Conservation (phyloP, 2,888 invertebrate genomes). For the Amiota minor region DNA sequence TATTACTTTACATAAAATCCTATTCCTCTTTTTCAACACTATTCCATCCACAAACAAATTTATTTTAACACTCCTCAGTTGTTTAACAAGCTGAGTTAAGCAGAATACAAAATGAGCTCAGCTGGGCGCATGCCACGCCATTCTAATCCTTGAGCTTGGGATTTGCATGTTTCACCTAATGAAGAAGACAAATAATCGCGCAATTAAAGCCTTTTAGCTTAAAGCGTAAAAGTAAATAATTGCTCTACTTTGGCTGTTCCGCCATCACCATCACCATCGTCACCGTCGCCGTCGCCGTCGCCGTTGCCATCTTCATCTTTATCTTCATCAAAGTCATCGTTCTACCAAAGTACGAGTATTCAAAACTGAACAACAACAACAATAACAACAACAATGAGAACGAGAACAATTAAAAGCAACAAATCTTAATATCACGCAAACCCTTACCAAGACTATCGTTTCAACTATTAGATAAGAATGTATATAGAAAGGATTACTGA, state of each 20-base stretch:
- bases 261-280: slow-evolving; percentile 42
- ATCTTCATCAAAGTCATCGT: no score
- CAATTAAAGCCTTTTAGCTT: slow-evolving; percentile 72
- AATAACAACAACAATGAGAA: no score
- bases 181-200: slow-evolving; percentile 72
- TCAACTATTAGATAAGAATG: slow-evolving; percentile 18
- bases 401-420: slow-evolving; percentile 47
- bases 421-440: slow-evolving; percentile 67
- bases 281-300: slow-evolving; percentile 43
- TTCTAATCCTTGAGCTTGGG: slow-evolving; percentile 52
- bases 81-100: background rate
- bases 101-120: slow-evolving; percentile 15
- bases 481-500: slow-evolving; percentile 37
- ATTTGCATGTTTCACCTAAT: slow-evolving; percentile 70
- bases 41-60: no score
- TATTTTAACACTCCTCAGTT: no score
- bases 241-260: slow-evolving; percentile 56
- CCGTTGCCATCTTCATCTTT: no score
- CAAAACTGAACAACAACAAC: no score
- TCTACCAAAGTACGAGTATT: no score
- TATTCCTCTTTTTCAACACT: no score
- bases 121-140: slow-evolving; percentile 33
- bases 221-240: slow-evolving; percentile 70
- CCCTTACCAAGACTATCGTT: slow-evolving; percentile 35
- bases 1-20: no score